Conservation (phyloP, 1,140 invertebrate species). For the Hydropsyche tenuis region DNA sequence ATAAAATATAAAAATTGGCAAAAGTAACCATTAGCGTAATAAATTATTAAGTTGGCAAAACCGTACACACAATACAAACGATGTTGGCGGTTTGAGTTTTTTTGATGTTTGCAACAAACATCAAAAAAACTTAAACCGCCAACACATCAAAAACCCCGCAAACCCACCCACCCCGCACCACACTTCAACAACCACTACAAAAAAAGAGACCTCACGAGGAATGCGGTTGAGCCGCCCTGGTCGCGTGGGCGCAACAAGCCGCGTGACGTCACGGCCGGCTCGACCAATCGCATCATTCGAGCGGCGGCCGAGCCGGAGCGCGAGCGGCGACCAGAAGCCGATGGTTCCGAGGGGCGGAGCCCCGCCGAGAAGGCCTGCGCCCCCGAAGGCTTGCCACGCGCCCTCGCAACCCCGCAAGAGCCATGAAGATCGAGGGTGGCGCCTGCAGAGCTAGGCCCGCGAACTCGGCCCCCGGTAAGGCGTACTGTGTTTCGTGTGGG, state of each 20-base stretch:
- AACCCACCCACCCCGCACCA: too few species aligned
- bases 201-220: too few species aligned
- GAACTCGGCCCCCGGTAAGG: conserved; percentile 36
- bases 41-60: too few species aligned
- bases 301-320: neutral
- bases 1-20: too few species aligned
- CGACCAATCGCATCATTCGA: conserved; percentile 30
- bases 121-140: too few species aligned
- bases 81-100: too few species aligned
- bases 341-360: neutral
- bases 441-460: conserved; percentile 20
- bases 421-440: conserved; percentile 31
- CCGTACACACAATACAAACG: too few species aligned
- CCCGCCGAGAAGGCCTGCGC: neutral
- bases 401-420: neutral
- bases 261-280: neutral
- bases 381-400: neutral
- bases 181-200: too few species aligned
- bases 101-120: too few species aligned
- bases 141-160: too few species aligned
- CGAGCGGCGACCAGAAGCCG: neutral
- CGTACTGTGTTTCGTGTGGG: neutral
- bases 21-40: too few species aligned
- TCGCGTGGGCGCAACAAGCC: conserved; percentile 22
- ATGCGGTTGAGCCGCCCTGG: conserved; percentile 11